Base-by-base conservation (phyloP, 2,888 invertebrate genomes). In the Temnothorax rugatulus region DNA sequence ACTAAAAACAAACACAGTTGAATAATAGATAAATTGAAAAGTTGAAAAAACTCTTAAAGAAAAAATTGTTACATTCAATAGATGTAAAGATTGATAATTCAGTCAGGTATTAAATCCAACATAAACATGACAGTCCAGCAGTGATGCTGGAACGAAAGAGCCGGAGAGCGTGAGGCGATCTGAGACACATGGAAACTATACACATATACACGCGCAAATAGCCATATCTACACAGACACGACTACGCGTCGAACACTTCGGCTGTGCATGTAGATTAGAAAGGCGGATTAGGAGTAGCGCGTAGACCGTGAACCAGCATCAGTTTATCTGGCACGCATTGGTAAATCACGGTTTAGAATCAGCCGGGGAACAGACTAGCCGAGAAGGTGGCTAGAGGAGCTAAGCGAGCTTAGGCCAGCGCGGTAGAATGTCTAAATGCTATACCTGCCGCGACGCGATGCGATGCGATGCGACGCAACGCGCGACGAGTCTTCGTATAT, bases 311-410 rank as follows among this genome's bases (percentile, higher is more conserved):
- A 89, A 87, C 86, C 87, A 86, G 89, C 88, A 88, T 89, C 88
- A 91, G 92, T 92, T 76, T 91, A 91, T 91, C 90, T 84, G 92
- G 86, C 92, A 95, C 95, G 96, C 96, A 96, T 96, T 96, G 96
- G 96, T 96, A 96, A 96, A 96, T 96, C 95, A 96, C 95, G 96
- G 96, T 96, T 96, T 96, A 96, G 95, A 95, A 93, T 92, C 93
- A 96, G 94, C 94, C 96, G 96, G 96, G 90, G 71, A 92, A 82
- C 96, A 97, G 95, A 95, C 94, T 84, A 89, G 89, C 82, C 89
- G 90, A 94, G 88, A 93, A 93, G 93, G 94, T 94, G 88, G 91
- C 87, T 90, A 90, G 92, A 91, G 92, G 92, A 93, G 91, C 93
- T 93, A 94, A 93, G 92, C 93, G 93, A 93, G 93, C 93, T 94